A percentile compares a stretch with the other conserved stretches of the same genome.
phyloP scores from a whole-genome alignment of 2,797 vertebrate species.

The Austrolebias charrua region DNA sequence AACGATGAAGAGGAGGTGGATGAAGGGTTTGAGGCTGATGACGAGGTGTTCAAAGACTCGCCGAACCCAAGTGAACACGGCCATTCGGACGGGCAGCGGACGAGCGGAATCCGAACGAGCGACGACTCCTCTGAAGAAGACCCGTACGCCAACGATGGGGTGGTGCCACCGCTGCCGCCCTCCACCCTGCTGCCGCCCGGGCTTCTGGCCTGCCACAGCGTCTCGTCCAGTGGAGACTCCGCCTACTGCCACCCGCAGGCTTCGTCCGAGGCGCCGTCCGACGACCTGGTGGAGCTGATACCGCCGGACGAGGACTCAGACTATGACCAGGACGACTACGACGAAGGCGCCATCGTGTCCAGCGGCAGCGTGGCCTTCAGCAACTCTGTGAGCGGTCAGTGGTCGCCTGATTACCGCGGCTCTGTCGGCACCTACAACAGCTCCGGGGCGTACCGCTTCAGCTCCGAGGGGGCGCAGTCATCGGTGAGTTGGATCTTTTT shows the following conservation, averaged over 20 bases:
- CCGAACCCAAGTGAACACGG: slow-evolving; percentile 96
- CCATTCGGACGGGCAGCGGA: slow-evolving; percentile 93
- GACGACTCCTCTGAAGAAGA: slow-evolving; percentile 98
- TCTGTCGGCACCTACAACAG: slow-evolving; percentile 93
- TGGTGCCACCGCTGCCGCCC: slow-evolving; percentile 79
- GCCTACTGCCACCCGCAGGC: slow-evolving; percentile 82
- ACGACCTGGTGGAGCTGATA: slow-evolving; percentile 82
- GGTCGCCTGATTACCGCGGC: slow-evolving; percentile 90
- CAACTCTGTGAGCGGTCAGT: slow-evolving; percentile 86
- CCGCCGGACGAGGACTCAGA: slow-evolving; percentile 90
- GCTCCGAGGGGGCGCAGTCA: slow-evolving; percentile 94
- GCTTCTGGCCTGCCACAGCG: slow-evolving; percentile 68
- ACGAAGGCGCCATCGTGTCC: slow-evolving; percentile 88
- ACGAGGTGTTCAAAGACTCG: slow-evolving; percentile 94
- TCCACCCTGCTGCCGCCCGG: slow-evolving; percentile 61
- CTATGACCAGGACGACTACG: slow-evolving; percentile 90
- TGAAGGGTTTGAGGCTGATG: slow-evolving; percentile 93
- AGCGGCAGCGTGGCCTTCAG: slow-evolving; percentile 90
- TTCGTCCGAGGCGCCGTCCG: slow-evolving; percentile 69
- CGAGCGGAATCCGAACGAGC: slow-evolving; percentile 94
- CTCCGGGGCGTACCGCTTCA: slow-evolving; percentile 90
- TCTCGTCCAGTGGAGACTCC: slow-evolving; percentile 80
- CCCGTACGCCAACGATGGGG: slow-evolving; percentile 91
- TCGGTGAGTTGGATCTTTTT: slow-evolving; percentile 80
- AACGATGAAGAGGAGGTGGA: slow-evolving; percentile 90